Base-by-base conservation (phyloP, 2,888 invertebrate species). In the Dorcus parallelipipedus region DNA sequence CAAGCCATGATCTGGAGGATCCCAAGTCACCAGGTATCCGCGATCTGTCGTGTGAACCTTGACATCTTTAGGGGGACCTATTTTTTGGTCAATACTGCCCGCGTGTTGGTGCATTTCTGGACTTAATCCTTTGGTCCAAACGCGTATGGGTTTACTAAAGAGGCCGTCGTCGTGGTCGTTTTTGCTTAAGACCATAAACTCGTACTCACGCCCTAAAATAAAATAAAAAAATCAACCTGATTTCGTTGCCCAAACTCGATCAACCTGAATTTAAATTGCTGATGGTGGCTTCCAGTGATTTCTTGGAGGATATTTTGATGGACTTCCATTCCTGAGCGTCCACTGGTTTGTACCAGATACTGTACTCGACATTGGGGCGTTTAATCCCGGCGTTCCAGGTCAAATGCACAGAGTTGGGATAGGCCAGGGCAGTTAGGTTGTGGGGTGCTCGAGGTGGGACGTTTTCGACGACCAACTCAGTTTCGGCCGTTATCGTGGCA, bases 391-490 rank as follows among this genome's bases (percentile, higher is more conserved):
- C 91, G 64, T 87, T 82, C 96, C 95, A 96, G 42, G 86, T 84
- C 26, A 96, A 79, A 53, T 89, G 90, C 47, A 95, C 87, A 53
- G 89, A 86, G 67, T 84, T 84, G 61, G 83, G 81, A 0, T 87
- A 85, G 53, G 91, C 86, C 61, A 86, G 86, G 20, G 92, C 93
- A 20, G 88, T 85, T 45, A 97, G 83, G 79, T 93, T 91, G 78
- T 91, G 89, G 0, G 96, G 95, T 10, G 95, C 93, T 70, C 93
- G 88, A n/a, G 95, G 94, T 26, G 93, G 89, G 52, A 90, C 87
- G 75, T 91, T 94, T 80, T 92, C 88, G 49, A 93, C 88, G 76
- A 91, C 84, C 59, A 93, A 80, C 80, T 93, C 92, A 0, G 90
- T 86, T 79, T 91, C 91, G 1, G 86, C 86, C 23, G 85, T 84